Conservation (phyloP, 64 coral and sea anemone genomes). For the Catalaphyllia jardinei region DNA sequence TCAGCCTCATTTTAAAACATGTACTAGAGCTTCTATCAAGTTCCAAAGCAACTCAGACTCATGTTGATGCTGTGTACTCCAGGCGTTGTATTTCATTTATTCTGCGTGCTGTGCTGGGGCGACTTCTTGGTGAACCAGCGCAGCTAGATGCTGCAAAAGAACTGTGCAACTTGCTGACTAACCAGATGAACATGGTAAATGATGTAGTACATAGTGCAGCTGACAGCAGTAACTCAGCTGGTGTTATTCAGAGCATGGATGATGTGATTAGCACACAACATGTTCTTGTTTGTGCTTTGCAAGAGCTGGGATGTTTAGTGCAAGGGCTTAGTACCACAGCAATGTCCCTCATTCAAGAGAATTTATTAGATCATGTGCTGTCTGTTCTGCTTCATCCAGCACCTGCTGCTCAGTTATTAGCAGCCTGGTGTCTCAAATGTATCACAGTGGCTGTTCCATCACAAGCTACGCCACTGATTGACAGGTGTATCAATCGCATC, state of each 20-base stretch:
- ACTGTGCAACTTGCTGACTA: constrained; percentile 87
- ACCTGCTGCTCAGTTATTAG: constrained; percentile 85
- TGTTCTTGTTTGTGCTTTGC: constrained; percentile 92
- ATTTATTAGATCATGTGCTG: constrained; percentile 82
- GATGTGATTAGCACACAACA: constrained; percentile 93
- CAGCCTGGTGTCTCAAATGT: constrained; percentile 91
- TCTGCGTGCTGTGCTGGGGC: constrained; percentile 78
- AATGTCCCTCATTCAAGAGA: constrained; percentile 81
- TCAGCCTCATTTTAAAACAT: constrained; percentile 83
- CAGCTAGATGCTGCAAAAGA: constrained; percentile 97
- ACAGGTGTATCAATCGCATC: constrained; percentile 88
- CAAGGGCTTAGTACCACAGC: constrained; percentile 90
- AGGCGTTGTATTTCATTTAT: constrained; percentile 96
- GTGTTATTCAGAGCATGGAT: constrained; percentile 72
- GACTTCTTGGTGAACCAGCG: constrained; percentile 85
- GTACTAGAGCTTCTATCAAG: constrained; percentile 94
- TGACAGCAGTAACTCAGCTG: constrained; percentile 30
- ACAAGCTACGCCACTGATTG: constrained; percentile 89
- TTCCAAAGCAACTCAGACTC: constrained; percentile 93
- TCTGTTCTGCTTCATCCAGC: constrained; percentile 95
- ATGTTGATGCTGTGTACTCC: constrained; percentile 98
- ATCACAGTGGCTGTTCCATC: constrained; percentile 86
- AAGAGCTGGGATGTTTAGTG: constrained; percentile 91
- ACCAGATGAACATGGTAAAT: constrained; percentile 93
- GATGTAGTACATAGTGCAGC: constrained; percentile 58